These are phyloP conservation scores for Penaeus vannamei DNA, from an alignment of 1,140 invertebrate genomes.

Conservation along the genomic window DNA sequence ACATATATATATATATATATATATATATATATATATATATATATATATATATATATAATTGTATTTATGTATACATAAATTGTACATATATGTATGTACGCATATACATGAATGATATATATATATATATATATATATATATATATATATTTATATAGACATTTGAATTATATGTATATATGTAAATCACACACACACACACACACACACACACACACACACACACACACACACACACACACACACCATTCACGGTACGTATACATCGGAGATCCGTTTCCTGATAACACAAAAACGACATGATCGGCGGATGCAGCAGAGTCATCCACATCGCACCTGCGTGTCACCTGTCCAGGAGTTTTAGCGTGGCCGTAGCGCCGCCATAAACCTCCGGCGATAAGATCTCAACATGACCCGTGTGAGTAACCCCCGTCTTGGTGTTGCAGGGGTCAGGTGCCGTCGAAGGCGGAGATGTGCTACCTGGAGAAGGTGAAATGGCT, in stretches of 20 bases:
- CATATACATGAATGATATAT: constrained; percentile 12
- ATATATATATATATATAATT: constrained; percentile 13
- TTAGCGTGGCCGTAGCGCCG: no score
- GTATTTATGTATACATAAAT: background rate
- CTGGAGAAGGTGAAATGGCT: constrained; percentile 87
- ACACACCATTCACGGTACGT: no score
- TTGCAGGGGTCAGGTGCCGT: constrained; percentile 79
- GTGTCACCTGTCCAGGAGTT: no score
- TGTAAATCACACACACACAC: background rate
- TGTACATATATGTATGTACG: background rate
- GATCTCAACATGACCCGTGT: no score
- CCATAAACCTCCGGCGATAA: no score
- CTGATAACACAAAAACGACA: no score
- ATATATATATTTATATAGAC: background rate
- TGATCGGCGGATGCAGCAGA: no score
- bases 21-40: constrained; percentile 38
- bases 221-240: no score
- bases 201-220: no score
- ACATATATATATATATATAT: constrained; percentile 42
- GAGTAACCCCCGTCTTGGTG: no score
- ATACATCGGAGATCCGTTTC: no score
- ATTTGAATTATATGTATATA: background rate
- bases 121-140: constrained; percentile 19
- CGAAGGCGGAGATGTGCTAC: constrained; percentile 82
- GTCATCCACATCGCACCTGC: no score